Evolutionary conservation across 2,888 invertebrate species (phyloP).

Genomic region (Linyphia triangularis): DNA sequence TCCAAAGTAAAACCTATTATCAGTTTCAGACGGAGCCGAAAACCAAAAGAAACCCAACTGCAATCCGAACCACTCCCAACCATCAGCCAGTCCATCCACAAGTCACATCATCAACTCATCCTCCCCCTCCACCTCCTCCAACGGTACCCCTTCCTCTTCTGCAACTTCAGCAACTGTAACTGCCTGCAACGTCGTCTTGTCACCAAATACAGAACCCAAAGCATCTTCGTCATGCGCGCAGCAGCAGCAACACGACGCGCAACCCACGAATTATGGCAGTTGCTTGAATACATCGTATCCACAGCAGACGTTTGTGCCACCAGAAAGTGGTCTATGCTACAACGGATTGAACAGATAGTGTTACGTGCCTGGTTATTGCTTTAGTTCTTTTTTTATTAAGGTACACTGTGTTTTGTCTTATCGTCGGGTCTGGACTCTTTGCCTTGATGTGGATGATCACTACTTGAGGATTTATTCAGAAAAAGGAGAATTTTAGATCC

Average conservation of each 20-base stretch:
- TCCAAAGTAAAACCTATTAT: background rate
- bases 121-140: slow-evolving; percentile 5
- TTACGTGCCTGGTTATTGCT: no score
- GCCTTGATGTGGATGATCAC: no score
- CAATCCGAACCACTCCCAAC: background rate
- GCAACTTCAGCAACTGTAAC: background rate
- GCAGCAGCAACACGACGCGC: background rate
- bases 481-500: no score
- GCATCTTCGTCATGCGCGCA: slow-evolving; percentile 23
- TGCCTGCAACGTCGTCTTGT: background rate
- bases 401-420: no score
- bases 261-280: background rate
- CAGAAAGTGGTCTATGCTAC: slow-evolving; percentile 15
- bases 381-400: no score
- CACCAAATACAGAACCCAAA: background rate
- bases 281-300: slow-evolving; percentile 28
- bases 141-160: background rate
- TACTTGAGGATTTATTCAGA: no score
- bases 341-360: slow-evolving; percentile 50
- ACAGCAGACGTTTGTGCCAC: background rate
- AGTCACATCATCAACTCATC: slow-evolving; percentile 41
- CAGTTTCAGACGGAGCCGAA: slow-evolving; percentile 24
- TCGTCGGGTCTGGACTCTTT: no score
- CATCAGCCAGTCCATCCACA: slow-evolving; percentile 28
- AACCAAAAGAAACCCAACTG: slow-evolving; percentile 9